Base-by-base conservation (phyloP, 2,888 invertebrate species). In the Campopleginae sp. region DNA sequence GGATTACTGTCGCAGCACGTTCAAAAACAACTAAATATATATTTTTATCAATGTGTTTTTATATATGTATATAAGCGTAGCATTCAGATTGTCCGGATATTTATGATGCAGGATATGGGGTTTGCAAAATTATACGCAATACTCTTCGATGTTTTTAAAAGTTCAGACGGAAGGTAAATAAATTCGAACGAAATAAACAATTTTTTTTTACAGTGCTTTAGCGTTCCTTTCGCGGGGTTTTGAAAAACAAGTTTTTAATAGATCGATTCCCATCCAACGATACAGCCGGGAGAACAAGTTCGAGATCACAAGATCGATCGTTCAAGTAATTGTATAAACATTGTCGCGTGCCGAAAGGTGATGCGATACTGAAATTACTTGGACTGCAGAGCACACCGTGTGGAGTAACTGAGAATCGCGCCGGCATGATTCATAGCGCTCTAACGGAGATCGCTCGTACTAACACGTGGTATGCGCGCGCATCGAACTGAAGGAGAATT, bases 291-390 rank as follows among this genome's bases (percentile, higher is more conserved):
- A n/a, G 44, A 44, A 65, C 23, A 46, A 61, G 33, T 46, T 58
- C 44, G 44, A n/a, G 33, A 76, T 46, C 63, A 46, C 14, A 31
- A 63, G 51, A 63, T 71, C 65, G 63, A 70, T 51, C 63, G 33
- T 63, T 44, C 65, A 38, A 44, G 14, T 51, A 5, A 33, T 27
- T 31, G 27, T 33, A 23, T 72, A 65, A 82, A 78, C 78, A 79
- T 85, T 79, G 61, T 87, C 85, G 79, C 81, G 74, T 72, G 68
- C 83, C 87, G 85, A 87, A 84, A 80, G 44, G 42, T 68, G 80
- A 72, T 76, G 66, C 79, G 83, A 82, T 84, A 86, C 77, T 79
- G 74, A 65, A 58, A 75, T 51, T 75, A 31, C 75, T 75, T 23
- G 23, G 46, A n/a, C 66, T 51, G 19, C 19, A 42, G 38, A 51